phyloP scores from a whole-genome alignment of 2,888 invertebrate genomes.

The Tholera decimalis region DNA sequence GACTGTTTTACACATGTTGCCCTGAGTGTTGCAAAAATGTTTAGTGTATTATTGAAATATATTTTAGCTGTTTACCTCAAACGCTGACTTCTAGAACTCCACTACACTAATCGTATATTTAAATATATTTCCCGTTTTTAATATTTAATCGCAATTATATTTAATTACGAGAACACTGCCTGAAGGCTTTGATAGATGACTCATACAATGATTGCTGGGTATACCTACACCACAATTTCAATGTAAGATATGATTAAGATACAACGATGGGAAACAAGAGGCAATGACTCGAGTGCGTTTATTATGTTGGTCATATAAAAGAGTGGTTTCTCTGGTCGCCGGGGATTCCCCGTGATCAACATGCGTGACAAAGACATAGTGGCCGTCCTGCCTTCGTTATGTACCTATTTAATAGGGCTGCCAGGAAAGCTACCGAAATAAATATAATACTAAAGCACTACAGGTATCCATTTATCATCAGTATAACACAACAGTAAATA shows the following conservation, averaged over 20 bases:
- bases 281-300: conserved; percentile 52
- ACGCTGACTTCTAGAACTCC: too few species aligned
- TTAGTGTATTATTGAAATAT: too few species aligned
- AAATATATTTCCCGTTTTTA: conserved; percentile 14
- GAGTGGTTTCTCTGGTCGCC: conserved; percentile 63
- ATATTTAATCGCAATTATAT: conserved; percentile 18
- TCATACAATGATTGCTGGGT: conserved; percentile 24
- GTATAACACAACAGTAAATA: too few species aligned
- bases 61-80: too few species aligned
- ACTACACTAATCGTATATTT: too few species aligned
- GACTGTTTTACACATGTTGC: too few species aligned
- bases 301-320: conserved; percentile 55
- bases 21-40: too few species aligned
- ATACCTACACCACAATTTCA: conserved; percentile 22
- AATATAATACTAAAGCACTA: too few species aligned
- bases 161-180: conserved; percentile 2
- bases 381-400: conserved; percentile 21
- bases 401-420: conserved; percentile 46
- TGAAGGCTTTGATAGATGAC: conserved; percentile 23
- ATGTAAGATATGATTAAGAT: conserved; percentile 20
- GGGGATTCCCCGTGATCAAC: conserved; percentile 69
- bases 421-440: too few species aligned
- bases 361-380: conserved; percentile 60
- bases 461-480: too few species aligned
- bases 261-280: conserved; percentile 51